Evolutionary conservation across 2,888 invertebrate genomes (phyloP).

Genomic region (Omphaloscelis lunosa): DNA sequence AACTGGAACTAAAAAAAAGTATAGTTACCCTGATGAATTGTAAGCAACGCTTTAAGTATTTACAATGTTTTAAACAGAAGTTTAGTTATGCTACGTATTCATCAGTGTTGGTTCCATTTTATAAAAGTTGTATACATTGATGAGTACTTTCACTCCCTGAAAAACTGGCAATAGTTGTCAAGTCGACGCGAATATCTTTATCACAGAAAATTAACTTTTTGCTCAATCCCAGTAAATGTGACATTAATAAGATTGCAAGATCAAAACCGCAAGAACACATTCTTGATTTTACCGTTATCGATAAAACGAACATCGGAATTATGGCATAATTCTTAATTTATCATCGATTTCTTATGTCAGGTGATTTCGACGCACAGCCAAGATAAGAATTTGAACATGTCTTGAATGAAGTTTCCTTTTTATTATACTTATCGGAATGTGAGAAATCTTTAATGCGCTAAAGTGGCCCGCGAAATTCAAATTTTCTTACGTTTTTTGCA

Average conservation of each 20-base stretch:
- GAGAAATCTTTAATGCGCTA: background rate
- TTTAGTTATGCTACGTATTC: no score
- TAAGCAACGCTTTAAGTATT: background rate
- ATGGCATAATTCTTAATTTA: conserved; percentile 1
- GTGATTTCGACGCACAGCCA: background rate
- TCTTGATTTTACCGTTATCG: conserved; percentile 37
- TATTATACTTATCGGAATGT: background rate
- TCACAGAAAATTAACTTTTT: background rate
- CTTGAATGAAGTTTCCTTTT: conserved; percentile 4
- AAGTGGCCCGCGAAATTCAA: no score
- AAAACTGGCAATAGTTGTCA: background rate
- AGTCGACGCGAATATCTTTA: background rate
- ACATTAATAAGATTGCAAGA: conserved; percentile 3
- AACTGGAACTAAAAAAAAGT: background rate
- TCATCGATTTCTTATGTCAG: conserved; percentile 4
- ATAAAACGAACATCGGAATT: background rate
- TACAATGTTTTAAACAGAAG: background rate
- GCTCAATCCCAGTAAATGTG: background rate
- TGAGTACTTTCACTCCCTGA: background rate
- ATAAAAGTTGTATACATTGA: background rate
- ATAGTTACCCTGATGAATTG: background rate
- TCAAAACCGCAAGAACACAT: conserved; percentile 25
- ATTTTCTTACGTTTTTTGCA: no score
- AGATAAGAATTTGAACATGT: background rate
- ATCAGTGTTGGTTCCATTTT: background rate